Conservation (phyloP, 2,888 invertebrate species). For the Arctia plantaginis region DNA sequence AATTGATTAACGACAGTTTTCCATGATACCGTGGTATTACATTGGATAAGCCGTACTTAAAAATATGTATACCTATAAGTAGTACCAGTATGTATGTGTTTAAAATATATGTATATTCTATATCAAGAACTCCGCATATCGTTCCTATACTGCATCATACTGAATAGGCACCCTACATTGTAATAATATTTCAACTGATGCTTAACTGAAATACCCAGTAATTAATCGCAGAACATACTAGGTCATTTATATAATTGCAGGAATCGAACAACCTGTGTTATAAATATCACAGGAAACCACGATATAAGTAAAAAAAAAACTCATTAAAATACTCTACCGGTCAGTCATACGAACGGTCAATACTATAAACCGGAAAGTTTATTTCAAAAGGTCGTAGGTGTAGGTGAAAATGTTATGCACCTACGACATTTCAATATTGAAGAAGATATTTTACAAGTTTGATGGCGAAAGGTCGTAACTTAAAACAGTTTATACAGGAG, state of each 20-base stretch:
- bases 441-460: constrained; percentile 1
- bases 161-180: not conserved
- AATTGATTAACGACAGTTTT: too few relatives aligned
- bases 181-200: constrained; percentile 6
- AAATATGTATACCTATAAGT: too few relatives aligned
- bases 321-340: constrained; percentile 46
- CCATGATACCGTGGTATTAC: too few relatives aligned
- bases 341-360: constrained; percentile 33
- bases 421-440: constrained; percentile 11
- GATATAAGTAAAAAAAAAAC: constrained; percentile 32
- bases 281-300: constrained; percentile 44
- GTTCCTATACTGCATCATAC: not conserved
- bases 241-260: constrained; percentile 38
- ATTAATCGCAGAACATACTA: constrained; percentile 30
- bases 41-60: too few relatives aligned
- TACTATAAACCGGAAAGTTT: constrained; percentile 2
- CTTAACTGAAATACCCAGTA: constrained; percentile 6
- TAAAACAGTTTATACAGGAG: constrained; percentile 10
- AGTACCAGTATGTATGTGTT: too few relatives aligned
- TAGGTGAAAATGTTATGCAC: not conserved
- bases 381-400: constrained; percentile 15
- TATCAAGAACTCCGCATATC: not conserved
- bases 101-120: too few relatives aligned
- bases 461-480: constrained; percentile 28
- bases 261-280: constrained; percentile 30